Base-by-base conservation (phyloP, 2,113 vertebrate genomes). In the Meriones unguiculatus region DNA sequence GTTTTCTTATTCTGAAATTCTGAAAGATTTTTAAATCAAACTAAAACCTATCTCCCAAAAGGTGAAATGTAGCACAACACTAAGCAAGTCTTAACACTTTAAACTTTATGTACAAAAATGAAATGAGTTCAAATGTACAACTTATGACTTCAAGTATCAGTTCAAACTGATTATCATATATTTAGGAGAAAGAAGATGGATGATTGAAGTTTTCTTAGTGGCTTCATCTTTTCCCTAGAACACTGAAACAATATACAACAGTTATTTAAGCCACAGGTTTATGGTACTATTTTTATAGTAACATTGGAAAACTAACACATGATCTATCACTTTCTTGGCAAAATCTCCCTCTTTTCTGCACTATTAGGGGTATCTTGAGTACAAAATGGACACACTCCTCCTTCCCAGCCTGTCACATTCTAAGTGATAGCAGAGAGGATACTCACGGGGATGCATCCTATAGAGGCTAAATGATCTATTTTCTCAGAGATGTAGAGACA, bases 331-430 rank as follows among this genome's bases (percentile, higher is more conserved):
- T 46, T 72, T 10, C 32, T 91, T n/a, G 81, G 17, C 35, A 69
- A 78, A 18, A 3, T 4, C 6, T 32, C 69, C 24, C 11, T 2
- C 2, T 64, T 22, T 1, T 3, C 50, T n/a, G 24, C 9, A 18
- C 0, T 46, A 13, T 12, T 30, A 54, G 38, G 25, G 18, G 4
- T 1, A 1, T 41, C 35, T 77, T 62, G 5, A 72, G 7, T 12
- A 32, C 11, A 24, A 3, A 3, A 50, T 25, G 11, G 25, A 15
- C 12, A 17, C 9, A 22, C 7, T 2, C 0, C 0, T 7, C 4
- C 20, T 81, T 25, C 17, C 75, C 11, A 7, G 3, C 9, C 80
- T 54, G 0, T 59, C 17, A 73, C 10, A 35, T 11, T 10, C 5
- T 0, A 1, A 7, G 41, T 28, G 13, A 46, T 7, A 25, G 5